Evolutionary conservation across 2,888 invertebrate genomes (phyloP).

Genomic region (Endotricha flammealis): DNA sequence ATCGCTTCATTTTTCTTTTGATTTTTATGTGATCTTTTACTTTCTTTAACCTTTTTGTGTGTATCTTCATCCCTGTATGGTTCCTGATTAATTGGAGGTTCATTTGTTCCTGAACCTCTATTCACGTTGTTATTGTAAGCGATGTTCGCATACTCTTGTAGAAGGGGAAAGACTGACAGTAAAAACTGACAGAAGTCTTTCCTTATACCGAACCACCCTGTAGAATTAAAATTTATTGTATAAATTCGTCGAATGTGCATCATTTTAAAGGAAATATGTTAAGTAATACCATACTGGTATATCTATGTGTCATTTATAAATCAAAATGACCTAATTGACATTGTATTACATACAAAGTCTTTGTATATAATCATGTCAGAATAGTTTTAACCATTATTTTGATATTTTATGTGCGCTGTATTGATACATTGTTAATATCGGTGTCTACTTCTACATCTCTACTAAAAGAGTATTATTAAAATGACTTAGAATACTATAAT

Average conservation of each 20-base stretch:
- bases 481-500: too few species aligned
- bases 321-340: too few species aligned
- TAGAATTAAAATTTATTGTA: constrained; percentile 21
- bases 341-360: too few species aligned
- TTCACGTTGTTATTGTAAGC: constrained; percentile 87
- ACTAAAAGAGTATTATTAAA: too few species aligned
- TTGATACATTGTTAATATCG: too few species aligned
- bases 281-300: too few species aligned
- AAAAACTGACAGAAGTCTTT: constrained; percentile 98
- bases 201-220: constrained; percentile 99
- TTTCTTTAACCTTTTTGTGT: constrained; percentile 71
- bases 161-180: constrained; percentile 93
- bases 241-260: not conserved
- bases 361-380: too few species aligned
- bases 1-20: constrained; percentile 87
- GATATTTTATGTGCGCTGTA: too few species aligned
- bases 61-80: constrained; percentile 67
- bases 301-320: too few species aligned
- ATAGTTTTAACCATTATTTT: too few species aligned
- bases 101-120: constrained; percentile 50
- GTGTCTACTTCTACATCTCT: too few species aligned
- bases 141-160: constrained; percentile 99
- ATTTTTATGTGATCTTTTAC: constrained; percentile 81
- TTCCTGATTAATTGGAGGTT: constrained; percentile 58
- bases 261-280: not conserved